Percentiles rank a stretch among this genome's conserved stretches.
These are phyloP conservation scores for Epizoanthus illoricatus DNA, from an alignment of 92 coral and sea anemone genomes.

Conservation along the genomic window DNA sequence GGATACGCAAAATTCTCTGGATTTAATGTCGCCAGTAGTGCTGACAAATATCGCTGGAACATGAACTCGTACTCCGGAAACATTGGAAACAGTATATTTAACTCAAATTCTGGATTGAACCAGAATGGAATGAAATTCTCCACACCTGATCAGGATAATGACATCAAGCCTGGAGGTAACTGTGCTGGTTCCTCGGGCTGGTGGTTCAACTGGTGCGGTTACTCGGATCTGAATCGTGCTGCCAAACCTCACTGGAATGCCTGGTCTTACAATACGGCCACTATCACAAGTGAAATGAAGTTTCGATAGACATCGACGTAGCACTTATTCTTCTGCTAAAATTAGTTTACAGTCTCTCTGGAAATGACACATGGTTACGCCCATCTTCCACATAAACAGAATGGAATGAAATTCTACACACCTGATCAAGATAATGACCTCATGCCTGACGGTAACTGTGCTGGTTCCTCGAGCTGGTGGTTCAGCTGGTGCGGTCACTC, in stretches of 20 bases:
- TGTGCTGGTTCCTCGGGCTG: neutral
- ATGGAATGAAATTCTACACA: conserved; percentile 17
- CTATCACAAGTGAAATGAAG: neutral
- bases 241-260: neutral
- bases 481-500: neutral
- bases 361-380: too few species aligned
- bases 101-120: neutral
- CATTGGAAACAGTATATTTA: neutral
- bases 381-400: too few species aligned
- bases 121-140: conserved; percentile 4
- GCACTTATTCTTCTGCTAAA: too few species aligned
- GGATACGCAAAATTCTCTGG: conserved; percentile 16
- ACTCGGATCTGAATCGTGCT: neutral
- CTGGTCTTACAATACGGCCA: neutral
- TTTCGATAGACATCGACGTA: neutral
- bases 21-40: neutral
- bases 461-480: conserved; percentile 16
- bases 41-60: neutral
- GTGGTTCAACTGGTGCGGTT: neutral
- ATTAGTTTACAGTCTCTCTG: too few species aligned
- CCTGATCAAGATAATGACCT: conserved; percentile 26
- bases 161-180: neutral
- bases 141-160: conserved; percentile 10
- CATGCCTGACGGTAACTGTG: neutral
- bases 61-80: neutral